Conservation (phyloP, 2,797 vertebrate genomes). For the Ctenopoma kingsleyae region DNA sequence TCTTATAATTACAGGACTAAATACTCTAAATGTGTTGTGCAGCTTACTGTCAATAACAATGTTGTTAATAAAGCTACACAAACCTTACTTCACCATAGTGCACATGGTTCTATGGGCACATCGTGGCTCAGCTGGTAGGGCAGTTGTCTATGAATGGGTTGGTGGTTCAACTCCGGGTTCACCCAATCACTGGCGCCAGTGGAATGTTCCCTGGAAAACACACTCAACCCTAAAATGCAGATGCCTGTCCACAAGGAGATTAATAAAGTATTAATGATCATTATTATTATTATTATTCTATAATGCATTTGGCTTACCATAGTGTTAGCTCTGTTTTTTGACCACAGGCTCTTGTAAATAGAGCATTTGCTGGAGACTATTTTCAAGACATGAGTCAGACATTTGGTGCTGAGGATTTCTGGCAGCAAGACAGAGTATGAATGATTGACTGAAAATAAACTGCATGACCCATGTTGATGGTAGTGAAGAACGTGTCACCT, state of each 20-base stretch:
- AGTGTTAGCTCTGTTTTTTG: constrained; percentile 4
- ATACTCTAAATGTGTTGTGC: not conserved
- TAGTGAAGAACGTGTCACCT: constrained; percentile 29
- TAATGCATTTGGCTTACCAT: not conserved
- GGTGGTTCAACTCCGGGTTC: too few species aligned
- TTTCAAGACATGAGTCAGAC: constrained; percentile 32
- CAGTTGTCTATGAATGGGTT: too few species aligned
- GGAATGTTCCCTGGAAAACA: too few species aligned
- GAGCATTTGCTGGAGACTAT: constrained; percentile 28
- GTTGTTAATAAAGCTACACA: not conserved
- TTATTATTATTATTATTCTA: too few species aligned
- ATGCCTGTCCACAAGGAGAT: too few species aligned
- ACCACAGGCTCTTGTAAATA: constrained; percentile 15
- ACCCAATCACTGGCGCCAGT: too few species aligned
- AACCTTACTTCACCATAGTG: not conserved
- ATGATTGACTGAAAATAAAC: constrained; percentile 30
- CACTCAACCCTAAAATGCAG: too few species aligned
- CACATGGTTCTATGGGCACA: too few species aligned
- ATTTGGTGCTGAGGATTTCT: constrained; percentile 37
- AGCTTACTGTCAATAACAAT: not conserved
- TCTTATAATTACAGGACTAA: too few species aligned
- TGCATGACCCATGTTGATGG: constrained; percentile 4
- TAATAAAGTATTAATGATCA: too few species aligned
- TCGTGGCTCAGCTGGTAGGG: too few species aligned
- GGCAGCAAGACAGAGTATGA: constrained; percentile 18